A percentile compares a stretch with the other conserved stretches of the same genome.
Evolutionary conservation across 2,113 vertebrate species (phyloP).

Genomic region (Uria lomvia): DNA sequence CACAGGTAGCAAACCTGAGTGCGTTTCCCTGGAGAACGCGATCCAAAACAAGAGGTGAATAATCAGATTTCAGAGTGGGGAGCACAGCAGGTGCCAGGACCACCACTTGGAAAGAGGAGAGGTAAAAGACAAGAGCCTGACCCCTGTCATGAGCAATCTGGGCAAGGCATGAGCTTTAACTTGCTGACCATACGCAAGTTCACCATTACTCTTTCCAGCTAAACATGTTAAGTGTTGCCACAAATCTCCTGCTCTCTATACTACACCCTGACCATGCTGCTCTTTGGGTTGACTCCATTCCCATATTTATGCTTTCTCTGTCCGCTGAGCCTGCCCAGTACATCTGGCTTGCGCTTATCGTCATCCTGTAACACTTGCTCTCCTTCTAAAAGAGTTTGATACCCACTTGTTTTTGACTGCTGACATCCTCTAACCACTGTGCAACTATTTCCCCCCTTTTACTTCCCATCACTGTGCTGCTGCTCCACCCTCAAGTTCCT

Average conservation of each 20-base stretch:
- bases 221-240: not conserved
- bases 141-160: not conserved
- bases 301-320: not conserved
- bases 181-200: accelerated
- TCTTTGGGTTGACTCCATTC: not conserved
- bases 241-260: not conserved
- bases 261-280: not conserved
- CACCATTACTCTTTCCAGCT: not conserved
- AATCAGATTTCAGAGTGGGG: not conserved
- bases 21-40: not conserved
- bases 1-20: not conserved
- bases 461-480: slow-evolving; percentile 21
- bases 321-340: not conserved
- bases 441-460: slow-evolving; percentile 28
- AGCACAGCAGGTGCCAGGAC: not conserved
- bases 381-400: not conserved
- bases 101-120: not conserved
- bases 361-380: not conserved
- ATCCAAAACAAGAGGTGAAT: not conserved
- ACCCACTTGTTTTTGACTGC: slow-evolving; percentile 24
- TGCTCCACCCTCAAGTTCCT: slow-evolving; percentile 46
- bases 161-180: not conserved
- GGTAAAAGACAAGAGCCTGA: not conserved
- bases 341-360: not conserved
- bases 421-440: not conserved